phyloP scores from a whole-genome alignment of 2,888 invertebrate species.

The Sarcophaga variegata region DNA sequence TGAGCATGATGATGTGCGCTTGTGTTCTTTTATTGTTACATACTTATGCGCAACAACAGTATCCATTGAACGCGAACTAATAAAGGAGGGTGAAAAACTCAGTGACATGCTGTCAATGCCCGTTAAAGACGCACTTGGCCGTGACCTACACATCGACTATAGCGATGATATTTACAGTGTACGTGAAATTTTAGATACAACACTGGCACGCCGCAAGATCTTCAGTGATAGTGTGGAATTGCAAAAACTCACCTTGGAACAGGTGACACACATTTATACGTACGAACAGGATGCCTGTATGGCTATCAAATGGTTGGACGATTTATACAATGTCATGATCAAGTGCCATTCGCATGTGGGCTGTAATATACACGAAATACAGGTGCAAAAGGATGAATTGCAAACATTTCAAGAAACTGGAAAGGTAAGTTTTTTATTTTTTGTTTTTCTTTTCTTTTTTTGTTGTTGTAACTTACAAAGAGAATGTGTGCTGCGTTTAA shows the following conservation, averaged over 20 bases:
- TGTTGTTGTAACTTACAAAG: background rate
- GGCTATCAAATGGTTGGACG: slow-evolving; percentile 90
- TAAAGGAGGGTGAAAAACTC: slow-evolving; percentile 89
- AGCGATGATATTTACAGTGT: slow-evolving; percentile 88
- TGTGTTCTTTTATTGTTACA: slow-evolving; percentile 12
- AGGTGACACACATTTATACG: slow-evolving; percentile 88
- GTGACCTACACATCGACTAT: slow-evolving; percentile 87
- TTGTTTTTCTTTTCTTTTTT: background rate
- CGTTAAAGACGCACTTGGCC: slow-evolving; percentile 89
- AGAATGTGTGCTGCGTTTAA: background rate
- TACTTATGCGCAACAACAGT: slow-evolving; percentile 82
- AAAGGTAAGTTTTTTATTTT: slow-evolving; percentile 83
- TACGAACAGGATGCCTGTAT: slow-evolving; percentile 90
- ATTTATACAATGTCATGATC: slow-evolving; percentile 88
- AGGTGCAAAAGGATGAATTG: slow-evolving; percentile 88
- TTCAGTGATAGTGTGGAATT: slow-evolving; percentile 89
- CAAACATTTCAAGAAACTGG: slow-evolving; percentile 90
- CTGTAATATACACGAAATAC: slow-evolving; percentile 88
- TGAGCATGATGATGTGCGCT: background rate
- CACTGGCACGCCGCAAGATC: slow-evolving; percentile 87
- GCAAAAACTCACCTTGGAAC: slow-evolving; percentile 89
- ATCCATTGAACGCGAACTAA: slow-evolving; percentile 86
- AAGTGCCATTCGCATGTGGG: slow-evolving; percentile 88
- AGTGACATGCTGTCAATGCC: slow-evolving; percentile 90
- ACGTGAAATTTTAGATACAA: slow-evolving; percentile 87